A percentile compares a stretch with the other conserved stretches of the same genome.
Evolutionary conservation across 2,113 vertebrate genomes (phyloP).

Genomic region (Salvelinus sp.): DNA sequence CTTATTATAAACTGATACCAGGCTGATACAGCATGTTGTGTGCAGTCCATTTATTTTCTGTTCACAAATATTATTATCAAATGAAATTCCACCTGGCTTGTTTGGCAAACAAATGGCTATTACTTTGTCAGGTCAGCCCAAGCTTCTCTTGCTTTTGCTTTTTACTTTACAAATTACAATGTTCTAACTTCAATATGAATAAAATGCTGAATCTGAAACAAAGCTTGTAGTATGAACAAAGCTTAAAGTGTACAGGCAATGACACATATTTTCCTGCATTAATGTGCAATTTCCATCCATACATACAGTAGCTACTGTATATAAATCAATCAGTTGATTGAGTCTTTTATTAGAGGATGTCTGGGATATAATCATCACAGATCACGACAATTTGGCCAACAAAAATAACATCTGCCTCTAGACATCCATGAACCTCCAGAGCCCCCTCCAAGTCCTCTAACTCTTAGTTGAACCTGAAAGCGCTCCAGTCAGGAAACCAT

Average conservation of each 20-base stretch:
- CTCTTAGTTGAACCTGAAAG: conserved; percentile 66
- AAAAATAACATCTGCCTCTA: conserved; percentile 40
- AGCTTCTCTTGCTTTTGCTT: no score
- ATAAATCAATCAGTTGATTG: conserved; percentile 46
- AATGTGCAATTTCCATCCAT: not conserved
- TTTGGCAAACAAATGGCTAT: no score
- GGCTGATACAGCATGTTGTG: no score
- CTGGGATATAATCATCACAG: conserved; percentile 46
- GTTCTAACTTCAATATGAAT: no score
- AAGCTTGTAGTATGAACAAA: no score
- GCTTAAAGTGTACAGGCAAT: no score
- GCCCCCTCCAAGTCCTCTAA: conserved; percentile 48
- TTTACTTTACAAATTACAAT: no score
- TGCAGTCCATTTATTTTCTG: no score
- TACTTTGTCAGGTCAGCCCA: no score
- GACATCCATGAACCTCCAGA: conserved; percentile 48
- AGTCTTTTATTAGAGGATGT: conserved; percentile 28
- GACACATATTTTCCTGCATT: not conserved
- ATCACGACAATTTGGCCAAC: conserved; percentile 38
- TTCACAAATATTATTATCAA: no score
- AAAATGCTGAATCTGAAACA: no score
- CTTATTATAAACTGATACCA: not conserved
- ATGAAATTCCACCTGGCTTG: no score
- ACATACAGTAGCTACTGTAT: conserved; percentile 10
- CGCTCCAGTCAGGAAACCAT: conserved; percentile 68